Conservation (phyloP, 1,140 invertebrate genomes). For the Eulimnadia texana region DNA sequence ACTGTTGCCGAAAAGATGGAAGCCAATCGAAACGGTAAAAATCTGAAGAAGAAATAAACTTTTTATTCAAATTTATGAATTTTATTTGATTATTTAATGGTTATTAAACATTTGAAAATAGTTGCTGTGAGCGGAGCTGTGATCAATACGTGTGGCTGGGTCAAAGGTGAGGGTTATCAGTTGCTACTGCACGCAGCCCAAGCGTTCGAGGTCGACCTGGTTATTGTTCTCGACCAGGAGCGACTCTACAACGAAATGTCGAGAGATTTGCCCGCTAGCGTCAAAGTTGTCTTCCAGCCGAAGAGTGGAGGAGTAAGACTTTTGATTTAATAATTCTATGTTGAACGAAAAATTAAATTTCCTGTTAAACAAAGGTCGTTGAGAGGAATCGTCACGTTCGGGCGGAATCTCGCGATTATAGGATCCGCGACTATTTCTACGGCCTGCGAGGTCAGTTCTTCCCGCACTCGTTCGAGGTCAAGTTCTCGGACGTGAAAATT, state of each 20-base stretch:
- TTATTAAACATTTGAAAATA: conserved; percentile 25
- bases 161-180: conserved; percentile 77
- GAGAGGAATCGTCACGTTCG: conserved; percentile 58
- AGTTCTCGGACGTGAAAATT: conserved; percentile 69
- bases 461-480: conserved; percentile 81
- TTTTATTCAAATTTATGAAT: neutral
- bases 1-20: conserved; percentile 71
- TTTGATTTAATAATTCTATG: too few relatives aligned
- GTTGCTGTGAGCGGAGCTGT: conserved; percentile 82
- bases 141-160: conserved; percentile 97
- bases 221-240: conserved; percentile 93
- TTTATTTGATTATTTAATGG: too few relatives aligned
- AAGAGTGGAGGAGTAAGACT: conserved; percentile 88
- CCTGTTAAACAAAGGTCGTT: conserved; percentile 48
- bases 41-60: neutral
- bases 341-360: neutral
- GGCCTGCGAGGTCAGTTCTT: conserved; percentile 61
- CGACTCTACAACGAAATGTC: conserved; percentile 86
- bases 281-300: conserved; percentile 82
- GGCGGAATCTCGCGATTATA: conserved; percentile 56
- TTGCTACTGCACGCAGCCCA: conserved; percentile 69
- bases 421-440: conserved; percentile 92
- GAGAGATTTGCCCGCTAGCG: conserved; percentile 80
- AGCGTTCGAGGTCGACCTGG: conserved; percentile 88
- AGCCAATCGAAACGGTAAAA: conserved; percentile 63